A percentile compares a stretch with the other conserved stretches of the same genome.
Conservation (phyloP, 2,888 invertebrate species). For the Pecten maximus region DNA sequence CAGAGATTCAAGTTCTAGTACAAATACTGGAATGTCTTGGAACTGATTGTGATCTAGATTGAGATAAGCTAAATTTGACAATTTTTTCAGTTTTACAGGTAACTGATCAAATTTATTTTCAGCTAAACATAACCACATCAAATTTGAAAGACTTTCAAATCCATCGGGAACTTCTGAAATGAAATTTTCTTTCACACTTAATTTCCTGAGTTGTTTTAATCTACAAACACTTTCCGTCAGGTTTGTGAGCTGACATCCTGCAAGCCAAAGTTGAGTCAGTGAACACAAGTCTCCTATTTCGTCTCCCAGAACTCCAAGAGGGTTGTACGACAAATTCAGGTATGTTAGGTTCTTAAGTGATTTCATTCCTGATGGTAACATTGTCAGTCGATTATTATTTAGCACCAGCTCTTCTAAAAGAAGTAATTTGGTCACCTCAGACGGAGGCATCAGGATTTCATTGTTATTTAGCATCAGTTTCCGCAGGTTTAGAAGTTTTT, state of each 20-base stretch:
- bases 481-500: constrained; percentile 65
- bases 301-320: constrained; percentile 72
- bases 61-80: constrained; percentile 72
- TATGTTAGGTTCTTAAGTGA: constrained; percentile 68
- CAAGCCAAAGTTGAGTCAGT: constrained; percentile 77
- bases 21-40: constrained; percentile 70
- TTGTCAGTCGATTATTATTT: constrained; percentile 80
- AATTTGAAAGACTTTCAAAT: constrained; percentile 66
- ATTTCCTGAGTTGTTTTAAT: constrained; percentile 70
- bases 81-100: constrained; percentile 67
- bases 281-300: constrained; percentile 74
- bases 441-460: constrained; percentile 78
- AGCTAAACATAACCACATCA: constrained; percentile 79
- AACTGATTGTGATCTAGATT: constrained; percentile 77
- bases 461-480: constrained; percentile 78
- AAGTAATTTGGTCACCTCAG: constrained; percentile 71
- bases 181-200: constrained; percentile 74
- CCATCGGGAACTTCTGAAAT: constrained; percentile 71
- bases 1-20: constrained; percentile 68
- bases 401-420: constrained; percentile 76
- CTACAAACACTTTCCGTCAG: constrained; percentile 75
- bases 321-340: constrained; percentile 71
- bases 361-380: constrained; percentile 76
- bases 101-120: constrained; percentile 75
- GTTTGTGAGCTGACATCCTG: constrained; percentile 72